Conservation (phyloP, 2,888 invertebrate genomes). For the Subacronicta megacephala region DNA sequence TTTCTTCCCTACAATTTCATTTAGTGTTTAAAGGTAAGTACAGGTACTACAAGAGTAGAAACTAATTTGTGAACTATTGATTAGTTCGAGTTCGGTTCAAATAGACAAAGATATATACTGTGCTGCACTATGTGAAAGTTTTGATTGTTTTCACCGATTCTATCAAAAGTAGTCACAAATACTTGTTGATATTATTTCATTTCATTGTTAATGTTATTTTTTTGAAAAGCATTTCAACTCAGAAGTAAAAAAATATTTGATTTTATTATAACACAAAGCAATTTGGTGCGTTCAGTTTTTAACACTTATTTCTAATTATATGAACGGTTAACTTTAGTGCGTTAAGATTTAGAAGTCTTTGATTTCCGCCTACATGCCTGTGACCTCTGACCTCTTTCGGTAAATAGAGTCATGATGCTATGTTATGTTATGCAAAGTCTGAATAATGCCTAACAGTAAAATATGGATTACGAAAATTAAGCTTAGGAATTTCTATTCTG, state of each 20-base stretch:
- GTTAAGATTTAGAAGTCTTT: too few relatives aligned
- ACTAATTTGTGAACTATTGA: constrained; percentile 61
- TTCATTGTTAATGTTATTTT: too few relatives aligned
- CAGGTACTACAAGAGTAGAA: constrained; percentile 39
- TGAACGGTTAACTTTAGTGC: too few relatives aligned
- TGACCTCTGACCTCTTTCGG: too few relatives aligned
- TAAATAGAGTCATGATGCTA: too few relatives aligned
- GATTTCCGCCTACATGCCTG: too few relatives aligned
- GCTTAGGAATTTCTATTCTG: background rate
- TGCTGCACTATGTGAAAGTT: constrained; percentile 48
- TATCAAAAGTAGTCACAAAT: constrained; percentile 12
- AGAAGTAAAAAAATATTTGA: too few relatives aligned
- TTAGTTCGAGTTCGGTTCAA: constrained; percentile 52
- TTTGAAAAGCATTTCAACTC: too few relatives aligned
- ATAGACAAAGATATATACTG: constrained; percentile 21
- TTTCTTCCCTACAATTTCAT: background rate
- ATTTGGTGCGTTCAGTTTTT: too few relatives aligned
- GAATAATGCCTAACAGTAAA: background rate
- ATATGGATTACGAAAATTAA: background rate
- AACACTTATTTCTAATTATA: too few relatives aligned
- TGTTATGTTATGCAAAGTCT: background rate
- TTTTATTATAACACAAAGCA: too few relatives aligned
- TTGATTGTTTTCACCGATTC: constrained; percentile 51
- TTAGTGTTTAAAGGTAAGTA: background rate
- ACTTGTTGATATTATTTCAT: background rate